phyloP scores from a whole-genome alignment of 1,140 invertebrate species.

The Diorhabda carinulata region DNA sequence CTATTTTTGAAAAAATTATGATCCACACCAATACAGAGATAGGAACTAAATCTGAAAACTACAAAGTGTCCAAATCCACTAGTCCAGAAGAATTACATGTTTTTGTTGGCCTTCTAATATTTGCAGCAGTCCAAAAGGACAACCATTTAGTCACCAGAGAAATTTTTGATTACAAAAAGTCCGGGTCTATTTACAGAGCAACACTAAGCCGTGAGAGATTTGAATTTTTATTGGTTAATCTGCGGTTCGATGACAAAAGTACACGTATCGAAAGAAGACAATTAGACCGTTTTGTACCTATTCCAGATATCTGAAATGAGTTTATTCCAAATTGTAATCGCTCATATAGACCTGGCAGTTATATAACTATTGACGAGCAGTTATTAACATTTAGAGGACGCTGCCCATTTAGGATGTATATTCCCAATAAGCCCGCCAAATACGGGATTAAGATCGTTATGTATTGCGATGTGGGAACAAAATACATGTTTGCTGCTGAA shows the following conservation, averaged over 20 bases:
- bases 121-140: constrained; percentile 32
- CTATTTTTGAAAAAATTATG: constrained; percentile 11
- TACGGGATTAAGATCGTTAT: constrained; percentile 43
- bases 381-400: constrained; percentile 30
- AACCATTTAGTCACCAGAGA: constrained; percentile 33
- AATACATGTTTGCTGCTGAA: constrained; percentile 43
- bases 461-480: constrained; percentile 38
- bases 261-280: constrained; percentile 32
- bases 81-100: constrained; percentile 26
- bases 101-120: constrained; percentile 33
- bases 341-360: constrained; percentile 30
- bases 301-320: constrained; percentile 29
- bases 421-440: constrained; percentile 43
- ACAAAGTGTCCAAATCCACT: too few relatives aligned
- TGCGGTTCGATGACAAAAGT: constrained; percentile 43
- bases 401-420: constrained; percentile 38
- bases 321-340: constrained; percentile 28
- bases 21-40: too few relatives aligned
- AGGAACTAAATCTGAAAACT: too few relatives aligned
- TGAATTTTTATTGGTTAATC: constrained; percentile 41
- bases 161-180: constrained; percentile 32
- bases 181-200: constrained; percentile 16
- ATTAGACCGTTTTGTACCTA: constrained; percentile 42
- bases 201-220: constrained; percentile 40
- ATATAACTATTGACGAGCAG: constrained; percentile 32